A percentile compares a stretch with the other conserved stretches of the same genome.
phyloP scores from a whole-genome alignment of 2,797 vertebrate species.

The Lycodopsis pacificus region DNA sequence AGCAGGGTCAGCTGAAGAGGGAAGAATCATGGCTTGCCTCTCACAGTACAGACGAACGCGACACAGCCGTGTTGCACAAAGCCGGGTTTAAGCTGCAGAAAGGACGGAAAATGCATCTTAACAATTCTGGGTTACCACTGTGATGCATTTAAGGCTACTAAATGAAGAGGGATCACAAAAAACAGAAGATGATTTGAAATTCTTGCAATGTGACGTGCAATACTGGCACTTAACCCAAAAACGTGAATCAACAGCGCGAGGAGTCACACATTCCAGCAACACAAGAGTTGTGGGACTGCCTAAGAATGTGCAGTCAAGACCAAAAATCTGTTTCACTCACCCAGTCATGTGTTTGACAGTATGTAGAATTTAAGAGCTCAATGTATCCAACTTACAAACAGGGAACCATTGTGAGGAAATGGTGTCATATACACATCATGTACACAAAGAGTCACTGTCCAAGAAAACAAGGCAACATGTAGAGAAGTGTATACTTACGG shows the following conservation, averaged over 20 bases:
- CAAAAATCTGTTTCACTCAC: conserved; percentile 54
- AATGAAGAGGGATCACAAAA: background rate
- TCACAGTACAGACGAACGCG: conserved; percentile 3
- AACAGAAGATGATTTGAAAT: background rate
- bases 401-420: conserved; percentile 20
- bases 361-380: conserved; percentile 17
- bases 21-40: conserved; percentile 31
- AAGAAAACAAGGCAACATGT: background rate
- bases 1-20: conserved; percentile 50
- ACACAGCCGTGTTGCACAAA: conserved; percentile 14
- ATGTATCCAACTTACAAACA: conserved; percentile 14
- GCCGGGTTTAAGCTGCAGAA: background rate
- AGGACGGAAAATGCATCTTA: background rate
- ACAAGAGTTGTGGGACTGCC: conserved; percentile 46
- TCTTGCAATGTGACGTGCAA: background rate
- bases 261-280: conserved; percentile 49
- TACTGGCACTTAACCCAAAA: conserved; percentile 11
- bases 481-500: conserved; percentile 38
- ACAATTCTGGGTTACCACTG: background rate
- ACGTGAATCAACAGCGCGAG: conserved; percentile 28
- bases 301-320: conserved; percentile 56
- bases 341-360: conserved; percentile 59
- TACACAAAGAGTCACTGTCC: background rate
- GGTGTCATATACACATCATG: conserved; percentile 1
- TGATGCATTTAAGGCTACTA: background rate